Evolutionary conservation across 2,888 invertebrate species (phyloP).

Genomic region (Phengaris arion): DNA sequence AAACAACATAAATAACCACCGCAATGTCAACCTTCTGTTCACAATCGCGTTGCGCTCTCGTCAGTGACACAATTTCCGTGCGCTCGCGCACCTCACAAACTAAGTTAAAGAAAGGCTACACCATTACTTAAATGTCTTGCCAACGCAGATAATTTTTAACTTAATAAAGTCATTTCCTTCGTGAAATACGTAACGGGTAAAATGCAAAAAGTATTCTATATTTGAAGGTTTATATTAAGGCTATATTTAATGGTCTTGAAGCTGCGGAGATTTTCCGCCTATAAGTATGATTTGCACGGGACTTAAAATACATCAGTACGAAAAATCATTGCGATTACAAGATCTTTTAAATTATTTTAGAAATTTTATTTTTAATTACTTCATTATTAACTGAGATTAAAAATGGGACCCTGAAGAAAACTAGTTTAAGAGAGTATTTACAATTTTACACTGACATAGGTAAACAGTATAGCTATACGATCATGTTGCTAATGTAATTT

Average conservation of each 20-base stretch:
- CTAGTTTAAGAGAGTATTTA: too few species aligned
- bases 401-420: too few species aligned
- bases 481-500: too few species aligned
- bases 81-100: conserved; percentile 51
- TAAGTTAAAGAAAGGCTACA: conserved; percentile 53
- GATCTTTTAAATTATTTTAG: too few species aligned
- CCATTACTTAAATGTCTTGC: conserved; percentile 29
- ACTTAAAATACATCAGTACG: neutral
- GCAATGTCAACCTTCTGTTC: conserved; percentile 8
- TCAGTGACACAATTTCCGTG: conserved; percentile 37
- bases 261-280: neutral
- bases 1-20: neutral
- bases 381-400: too few species aligned
- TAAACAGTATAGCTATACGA: too few species aligned
- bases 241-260: neutral
- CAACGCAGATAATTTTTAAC: conserved; percentile 13
- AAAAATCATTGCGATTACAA: too few species aligned
- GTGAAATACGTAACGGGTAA: neutral
- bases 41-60: conserved; percentile 18
- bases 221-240: neutral
- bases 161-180: conserved; percentile 19
- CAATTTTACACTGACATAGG: too few species aligned
- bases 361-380: too few species aligned
- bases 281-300: neutral
- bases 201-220: neutral